Percentiles rank a stretch among this genome's conserved stretches.
phyloP scores from a whole-genome alignment of 2,797 vertebrate species.

The Dendrocincla fuliginosa region DNA sequence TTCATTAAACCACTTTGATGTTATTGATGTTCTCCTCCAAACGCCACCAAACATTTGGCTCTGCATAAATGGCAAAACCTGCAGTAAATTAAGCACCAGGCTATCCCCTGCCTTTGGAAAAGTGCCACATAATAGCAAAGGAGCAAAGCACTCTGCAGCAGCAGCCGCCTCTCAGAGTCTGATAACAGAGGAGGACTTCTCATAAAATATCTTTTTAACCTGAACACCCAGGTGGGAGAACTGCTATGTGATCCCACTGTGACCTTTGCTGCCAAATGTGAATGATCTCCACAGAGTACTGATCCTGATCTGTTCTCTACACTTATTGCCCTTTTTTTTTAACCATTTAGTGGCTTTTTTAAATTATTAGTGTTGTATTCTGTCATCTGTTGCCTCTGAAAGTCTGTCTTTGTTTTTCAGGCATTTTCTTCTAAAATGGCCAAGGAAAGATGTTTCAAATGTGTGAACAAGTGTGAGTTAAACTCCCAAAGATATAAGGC shows the following conservation, averaged over 20 bases:
- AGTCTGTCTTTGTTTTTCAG: background rate
- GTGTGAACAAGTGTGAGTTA: background rate
- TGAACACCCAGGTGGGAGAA: background rate
- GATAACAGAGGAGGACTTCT: background rate
- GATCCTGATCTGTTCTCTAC: background rate
- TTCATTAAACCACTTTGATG: background rate
- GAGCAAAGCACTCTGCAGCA: background rate
- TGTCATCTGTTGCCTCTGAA: background rate
- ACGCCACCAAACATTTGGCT: background rate
- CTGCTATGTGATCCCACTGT: background rate
- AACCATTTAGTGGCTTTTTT: background rate
- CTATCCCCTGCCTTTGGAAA: background rate
- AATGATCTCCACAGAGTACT: background rate
- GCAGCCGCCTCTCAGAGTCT: background rate
- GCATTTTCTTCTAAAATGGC: background rate
- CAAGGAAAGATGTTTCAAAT: background rate
- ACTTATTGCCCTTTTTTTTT: background rate
- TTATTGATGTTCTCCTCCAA: background rate
- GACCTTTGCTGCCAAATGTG: background rate
- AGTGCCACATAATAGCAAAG: background rate
- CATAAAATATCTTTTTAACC: slow-evolving; percentile 23
- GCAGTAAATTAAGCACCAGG: background rate
- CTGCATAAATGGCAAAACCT: background rate
- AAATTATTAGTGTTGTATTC: background rate
- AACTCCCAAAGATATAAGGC: background rate